Conservation (phyloP, 1,140 invertebrate species). For the Lucilia sericata region DNA sequence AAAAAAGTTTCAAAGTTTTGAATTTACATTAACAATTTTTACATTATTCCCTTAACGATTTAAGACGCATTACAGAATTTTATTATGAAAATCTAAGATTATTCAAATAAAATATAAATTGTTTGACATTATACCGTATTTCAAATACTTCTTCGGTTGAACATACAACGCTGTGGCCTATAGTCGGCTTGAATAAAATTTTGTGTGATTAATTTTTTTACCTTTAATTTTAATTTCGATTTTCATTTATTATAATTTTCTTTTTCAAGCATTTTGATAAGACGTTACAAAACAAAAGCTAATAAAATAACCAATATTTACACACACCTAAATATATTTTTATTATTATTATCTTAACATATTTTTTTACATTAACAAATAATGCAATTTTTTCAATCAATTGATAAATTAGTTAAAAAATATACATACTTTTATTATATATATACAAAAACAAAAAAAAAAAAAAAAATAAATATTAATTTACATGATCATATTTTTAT, state of each 20-base stretch:
- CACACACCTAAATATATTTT: background rate
- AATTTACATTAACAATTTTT: too few species aligned
- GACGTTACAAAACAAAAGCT: background rate
- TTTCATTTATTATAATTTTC: background rate
- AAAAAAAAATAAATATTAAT: background rate
- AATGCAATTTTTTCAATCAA: constrained; percentile 32
- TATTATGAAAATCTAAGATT: too few species aligned
- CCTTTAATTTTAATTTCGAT: background rate
- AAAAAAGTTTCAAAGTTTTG: too few species aligned
- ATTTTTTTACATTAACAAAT: background rate
- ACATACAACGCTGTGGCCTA: too few species aligned
- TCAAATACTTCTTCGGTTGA: too few species aligned
- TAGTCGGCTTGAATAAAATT: background rate
- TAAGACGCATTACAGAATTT: too few species aligned
- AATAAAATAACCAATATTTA: background rate
- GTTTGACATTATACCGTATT: too few species aligned
- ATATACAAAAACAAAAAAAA: background rate
- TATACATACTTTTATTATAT: constrained; percentile 3
- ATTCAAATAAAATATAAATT: too few species aligned
- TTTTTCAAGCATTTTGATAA: constrained; percentile 25
- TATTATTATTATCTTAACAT: background rate
- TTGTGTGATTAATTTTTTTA: constrained; percentile 18
- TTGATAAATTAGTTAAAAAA: constrained; percentile 2
- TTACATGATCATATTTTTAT: constrained; percentile 38
- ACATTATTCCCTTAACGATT: too few species aligned